Evolutionary conservation across 2,113 vertebrate species (phyloP).

Genomic region (Vidua chalybeata): DNA sequence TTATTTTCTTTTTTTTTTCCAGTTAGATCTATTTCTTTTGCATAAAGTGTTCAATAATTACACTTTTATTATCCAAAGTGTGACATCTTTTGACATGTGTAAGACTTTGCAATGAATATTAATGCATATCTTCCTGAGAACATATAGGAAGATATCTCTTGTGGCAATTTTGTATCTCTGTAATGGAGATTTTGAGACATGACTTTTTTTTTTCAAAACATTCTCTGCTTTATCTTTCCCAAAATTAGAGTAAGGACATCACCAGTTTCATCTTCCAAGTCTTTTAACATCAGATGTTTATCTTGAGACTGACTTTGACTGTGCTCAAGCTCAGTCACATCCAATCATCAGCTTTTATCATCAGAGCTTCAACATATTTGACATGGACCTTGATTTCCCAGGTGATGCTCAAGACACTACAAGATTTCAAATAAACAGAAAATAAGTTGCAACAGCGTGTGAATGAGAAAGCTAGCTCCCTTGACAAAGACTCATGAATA

Average conservation of each 20-base stretch:
- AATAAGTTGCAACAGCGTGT: not conserved
- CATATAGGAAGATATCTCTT: not conserved
- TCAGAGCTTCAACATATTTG: not conserved
- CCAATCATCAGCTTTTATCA: constrained; percentile 28
- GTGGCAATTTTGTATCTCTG: not conserved
- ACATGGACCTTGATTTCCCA: constrained; percentile 57
- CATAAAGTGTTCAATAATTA: not conserved
- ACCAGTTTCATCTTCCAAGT: not conserved
- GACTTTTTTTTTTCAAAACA: not conserved
- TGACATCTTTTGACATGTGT: not conserved
- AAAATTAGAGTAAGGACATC: not conserved
- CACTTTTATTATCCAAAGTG: not conserved
- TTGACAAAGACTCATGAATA: constrained; percentile 13
- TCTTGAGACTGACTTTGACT: constrained; percentile 2
- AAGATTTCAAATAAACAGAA: constrained; percentile 41
- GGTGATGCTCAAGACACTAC: not conserved
- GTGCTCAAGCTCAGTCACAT: not conserved
- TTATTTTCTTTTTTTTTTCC: fast-evolving
- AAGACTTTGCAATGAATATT: not conserved
- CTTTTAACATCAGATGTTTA: not conserved
- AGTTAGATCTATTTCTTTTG: not conserved
- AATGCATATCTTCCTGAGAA: not conserved
- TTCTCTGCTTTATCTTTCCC: not conserved
- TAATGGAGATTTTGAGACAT: not conserved
- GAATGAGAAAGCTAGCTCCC: constrained; percentile 21